Conservation (phyloP, 2,888 invertebrate genomes). For the Anaspis maculata region DNA sequence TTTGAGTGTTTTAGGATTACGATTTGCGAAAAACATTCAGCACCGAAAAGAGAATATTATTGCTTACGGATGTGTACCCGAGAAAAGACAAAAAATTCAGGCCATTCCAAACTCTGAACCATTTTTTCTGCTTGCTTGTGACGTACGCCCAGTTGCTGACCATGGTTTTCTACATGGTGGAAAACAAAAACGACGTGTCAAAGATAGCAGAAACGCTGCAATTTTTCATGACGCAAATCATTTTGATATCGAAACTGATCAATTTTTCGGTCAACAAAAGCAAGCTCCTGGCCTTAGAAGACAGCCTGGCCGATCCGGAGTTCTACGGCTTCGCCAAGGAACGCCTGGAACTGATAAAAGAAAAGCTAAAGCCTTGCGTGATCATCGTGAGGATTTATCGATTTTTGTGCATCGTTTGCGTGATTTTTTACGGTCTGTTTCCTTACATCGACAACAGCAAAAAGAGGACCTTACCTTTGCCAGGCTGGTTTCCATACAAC, state of each 20-base stretch:
- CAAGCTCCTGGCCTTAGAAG: slow-evolving; percentile 2
- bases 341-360: slow-evolving; percentile 3
- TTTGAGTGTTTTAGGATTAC: too few species aligned
- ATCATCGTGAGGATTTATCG: slow-evolving; percentile 2
- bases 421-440: slow-evolving; percentile 4
- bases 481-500: slow-evolving; percentile 9
- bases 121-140: slow-evolving; percentile 3
- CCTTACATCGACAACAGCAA: slow-evolving; percentile 6
- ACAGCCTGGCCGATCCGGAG: slow-evolving; percentile 4
- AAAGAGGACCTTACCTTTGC: slow-evolving; percentile 5
- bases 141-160: slow-evolving; percentile 3
- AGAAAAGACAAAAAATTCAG: too few species aligned
- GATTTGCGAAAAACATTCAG: too few species aligned
- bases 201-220: slow-evolving; percentile 5
- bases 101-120: too few species aligned
- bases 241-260: slow-evolving; percentile 4
- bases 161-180: slow-evolving; percentile 5
- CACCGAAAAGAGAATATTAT: too few species aligned
- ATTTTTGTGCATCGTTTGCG: slow-evolving; percentile 2
- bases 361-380: slow-evolving; percentile 3
- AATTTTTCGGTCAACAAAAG: slow-evolving; percentile 4
- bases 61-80: too few species aligned
- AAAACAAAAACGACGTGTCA: slow-evolving; percentile 1
- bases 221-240: slow-evolving; percentile 6
- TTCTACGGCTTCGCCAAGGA: slow-evolving; percentile 2